phyloP scores from a whole-genome alignment of 1,140 invertebrate genomes.

The Harpegnathos saltator region DNA sequence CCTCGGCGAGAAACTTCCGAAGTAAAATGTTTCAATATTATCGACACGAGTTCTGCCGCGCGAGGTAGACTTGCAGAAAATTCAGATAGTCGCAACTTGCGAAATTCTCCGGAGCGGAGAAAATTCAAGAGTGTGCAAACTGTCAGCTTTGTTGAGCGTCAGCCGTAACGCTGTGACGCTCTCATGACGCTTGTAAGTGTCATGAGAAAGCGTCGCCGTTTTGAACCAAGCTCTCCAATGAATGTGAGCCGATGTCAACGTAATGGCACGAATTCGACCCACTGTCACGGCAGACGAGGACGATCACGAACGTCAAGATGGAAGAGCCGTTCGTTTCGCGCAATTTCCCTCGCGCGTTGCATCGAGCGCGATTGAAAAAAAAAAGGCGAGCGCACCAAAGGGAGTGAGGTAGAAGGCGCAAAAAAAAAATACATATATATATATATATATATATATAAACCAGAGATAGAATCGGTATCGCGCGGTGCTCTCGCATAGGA shows the following conservation, averaged over 20 bases:
- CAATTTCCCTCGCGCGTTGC: constrained; percentile 72
- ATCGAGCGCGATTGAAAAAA: constrained; percentile 50
- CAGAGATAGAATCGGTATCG: constrained; percentile 71
- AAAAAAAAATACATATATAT: too few relatives aligned
- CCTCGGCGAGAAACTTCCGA: too few relatives aligned
- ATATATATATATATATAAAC: constrained; percentile 20
- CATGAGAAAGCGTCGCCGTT: constrained; percentile 38
- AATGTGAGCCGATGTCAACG: constrained; percentile 52
- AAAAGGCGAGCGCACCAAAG: constrained; percentile 15
- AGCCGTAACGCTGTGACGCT: too few relatives aligned
- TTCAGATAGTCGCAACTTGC: background rate
- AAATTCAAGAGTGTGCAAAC: background rate
- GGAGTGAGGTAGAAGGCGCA: constrained; percentile 9
- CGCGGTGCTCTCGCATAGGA: constrained; percentile 71
- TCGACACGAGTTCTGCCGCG: too few relatives aligned
- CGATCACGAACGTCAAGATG: constrained; percentile 57
- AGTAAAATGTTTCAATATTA: too few relatives aligned
- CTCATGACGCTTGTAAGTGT: constrained; percentile 19
- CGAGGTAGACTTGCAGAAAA: background rate
- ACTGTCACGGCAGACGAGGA: constrained; percentile 44
- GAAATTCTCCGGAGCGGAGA: background rate
- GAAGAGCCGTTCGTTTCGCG: constrained; percentile 61
- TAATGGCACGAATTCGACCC: constrained; percentile 52
- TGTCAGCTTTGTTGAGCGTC: constrained; percentile 18
- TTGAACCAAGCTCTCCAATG: constrained; percentile 21